Evolutionary conservation across 2,797 vertebrate genomes (phyloP), one percentile per base, ranked within the genome.

Genomic region (Schizothorax lantsangensis): DNA sequence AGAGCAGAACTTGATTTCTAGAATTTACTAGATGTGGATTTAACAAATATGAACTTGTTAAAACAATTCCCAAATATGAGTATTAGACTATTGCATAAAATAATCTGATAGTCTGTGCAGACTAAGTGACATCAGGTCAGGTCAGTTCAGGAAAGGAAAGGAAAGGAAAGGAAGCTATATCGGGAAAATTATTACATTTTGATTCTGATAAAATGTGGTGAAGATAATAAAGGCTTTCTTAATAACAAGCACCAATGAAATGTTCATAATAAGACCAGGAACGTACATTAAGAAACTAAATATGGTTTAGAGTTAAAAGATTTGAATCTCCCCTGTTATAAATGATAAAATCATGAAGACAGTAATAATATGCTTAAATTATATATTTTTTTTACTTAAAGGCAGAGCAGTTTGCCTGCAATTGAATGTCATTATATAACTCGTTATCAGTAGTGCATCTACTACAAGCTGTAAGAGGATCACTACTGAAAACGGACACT

Each of bases 391-490:
- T 62, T n/a, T n/a, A 72, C 73, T 75, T 83, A 80, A 86, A 86
- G 40, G 79, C 47, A 38, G 57, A 87, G 66, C 30, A 49, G 40
- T 57, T 71, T 79, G 52, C 30, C 71, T 82, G 68, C 64, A 83
- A 85, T 90, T 75, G 77, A 80, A 90, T 85, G 78, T 71, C 82
- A 77, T 89, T 85, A 64, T 83, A 79, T 85, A 86, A 72, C 23
- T 69, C 52, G 26, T 62, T 79, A 82, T 86, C 88, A 90, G 79
- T 45, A 40, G 68, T 57, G 75, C 75, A 83, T 87, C 75, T 83
- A 87, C 85, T 86, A 85, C 69, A 87, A 64, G 71, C 10, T 84
- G 84, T 87, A 89, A 90, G 71, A 62, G 68, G 73, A 90, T 88
- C 77, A 9, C 74, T 68, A 43, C 57, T 87, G 85, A 77, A 88